These are phyloP conservation scores for Epinotia bilunana DNA, from an alignment of 2,888 invertebrate species.

Conservation along the genomic window DNA sequence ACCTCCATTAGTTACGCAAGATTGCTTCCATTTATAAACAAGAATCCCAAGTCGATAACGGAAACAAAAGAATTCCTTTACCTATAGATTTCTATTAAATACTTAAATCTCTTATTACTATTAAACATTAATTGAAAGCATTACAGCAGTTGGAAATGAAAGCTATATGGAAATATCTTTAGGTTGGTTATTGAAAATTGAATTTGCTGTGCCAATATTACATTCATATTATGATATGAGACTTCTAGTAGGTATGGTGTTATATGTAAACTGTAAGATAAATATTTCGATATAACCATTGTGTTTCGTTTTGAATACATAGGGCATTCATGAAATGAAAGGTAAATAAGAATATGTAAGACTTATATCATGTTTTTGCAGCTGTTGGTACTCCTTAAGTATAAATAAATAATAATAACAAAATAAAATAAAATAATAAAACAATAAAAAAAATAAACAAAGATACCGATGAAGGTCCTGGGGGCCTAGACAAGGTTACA, in stretches of 20 bases:
- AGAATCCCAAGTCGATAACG: slow-evolving; percentile 20
- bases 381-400: too few species aligned
- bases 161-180: neutral
- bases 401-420: too few species aligned
- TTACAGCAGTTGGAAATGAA: neutral
- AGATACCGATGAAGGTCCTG: neutral
- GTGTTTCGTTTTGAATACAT: neutral
- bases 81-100: slow-evolving; percentile 7
- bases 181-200: neutral
- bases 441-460: too few species aligned
- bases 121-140: neutral
- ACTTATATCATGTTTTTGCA: too few species aligned
- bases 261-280: too few species aligned
- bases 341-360: too few species aligned
- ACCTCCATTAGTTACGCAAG: slow-evolving; percentile 37
- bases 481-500: too few species aligned
- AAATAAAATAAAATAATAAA: too few species aligned
- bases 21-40: slow-evolving; percentile 33
- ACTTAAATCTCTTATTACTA: neutral
- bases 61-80: slow-evolving; percentile 16
- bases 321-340: neutral
- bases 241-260: too few species aligned
- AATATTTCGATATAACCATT: neutral
- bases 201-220: neutral
- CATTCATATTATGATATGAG: neutral